Conservation (phyloP, 2,888 invertebrate genomes). For the Dicranocentrus wangi region DNA sequence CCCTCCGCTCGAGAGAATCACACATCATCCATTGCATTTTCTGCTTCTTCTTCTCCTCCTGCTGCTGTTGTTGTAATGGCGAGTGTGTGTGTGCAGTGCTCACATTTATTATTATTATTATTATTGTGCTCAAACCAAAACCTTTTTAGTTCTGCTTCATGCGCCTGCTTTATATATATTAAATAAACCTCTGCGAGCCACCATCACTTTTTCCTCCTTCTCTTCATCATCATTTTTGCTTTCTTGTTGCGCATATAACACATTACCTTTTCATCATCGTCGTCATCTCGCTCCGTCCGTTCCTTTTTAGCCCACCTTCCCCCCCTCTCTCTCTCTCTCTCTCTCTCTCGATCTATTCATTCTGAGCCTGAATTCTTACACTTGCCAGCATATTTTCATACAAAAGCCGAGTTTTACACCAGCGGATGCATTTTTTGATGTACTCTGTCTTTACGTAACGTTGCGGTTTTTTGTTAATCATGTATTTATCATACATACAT, state of each 20-base stretch:
- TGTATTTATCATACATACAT: slow-evolving; percentile 15
- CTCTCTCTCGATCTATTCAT: background rate
- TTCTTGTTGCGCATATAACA: background rate
- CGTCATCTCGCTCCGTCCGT: background rate
- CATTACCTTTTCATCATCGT: slow-evolving; percentile 13
- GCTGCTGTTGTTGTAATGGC: background rate
- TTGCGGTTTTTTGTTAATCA: slow-evolving; percentile 47
- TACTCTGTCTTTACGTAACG: background rate
- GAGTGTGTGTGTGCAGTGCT: slow-evolving; percentile 7
- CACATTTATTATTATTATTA: slow-evolving; percentile 35
- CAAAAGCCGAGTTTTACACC: background rate
- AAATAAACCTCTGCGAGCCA: too few species aligned
- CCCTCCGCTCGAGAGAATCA: slow-evolving; percentile 8
- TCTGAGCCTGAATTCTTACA: slow-evolving; percentile 15
- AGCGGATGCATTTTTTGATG: background rate
- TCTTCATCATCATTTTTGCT: slow-evolving; percentile 3
- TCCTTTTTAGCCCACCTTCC: background rate
- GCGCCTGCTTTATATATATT: slow-evolving; percentile 53
- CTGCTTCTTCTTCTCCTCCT: slow-evolving; percentile 9
- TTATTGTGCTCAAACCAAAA: slow-evolving; percentile 54
- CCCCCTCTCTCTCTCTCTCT: background rate
- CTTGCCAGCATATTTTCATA: slow-evolving; percentile 11
- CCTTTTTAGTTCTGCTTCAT: slow-evolving; percentile 66
- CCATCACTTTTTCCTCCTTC: background rate
- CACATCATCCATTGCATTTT: slow-evolving; percentile 10